phyloP scores from a whole-genome alignment of 2,888 invertebrate genomes.

The Acanthosepion esculentum region DNA sequence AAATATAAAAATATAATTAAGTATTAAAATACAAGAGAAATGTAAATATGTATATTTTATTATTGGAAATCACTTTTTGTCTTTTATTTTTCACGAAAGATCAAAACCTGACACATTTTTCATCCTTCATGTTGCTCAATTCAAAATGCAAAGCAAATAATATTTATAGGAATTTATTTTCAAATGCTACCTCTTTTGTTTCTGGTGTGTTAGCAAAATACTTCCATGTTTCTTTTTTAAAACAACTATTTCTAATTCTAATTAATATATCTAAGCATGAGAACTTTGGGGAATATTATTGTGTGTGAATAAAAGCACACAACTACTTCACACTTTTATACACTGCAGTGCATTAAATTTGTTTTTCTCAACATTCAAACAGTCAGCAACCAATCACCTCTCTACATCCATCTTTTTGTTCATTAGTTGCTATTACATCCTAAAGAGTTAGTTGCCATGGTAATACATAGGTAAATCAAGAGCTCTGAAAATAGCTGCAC shows the following conservation, averaged over 20 bases:
- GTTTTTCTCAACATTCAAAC: not conserved
- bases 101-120: no score
- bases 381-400: not conserved
- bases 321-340: not conserved
- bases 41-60: no score
- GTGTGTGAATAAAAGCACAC: not conserved
- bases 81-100: no score
- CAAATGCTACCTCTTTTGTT: not conserved
- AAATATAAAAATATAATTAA: no score
- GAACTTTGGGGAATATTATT: not conserved
- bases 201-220: not conserved
- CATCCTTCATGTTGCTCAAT: no score
- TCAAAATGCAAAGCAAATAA: no score
- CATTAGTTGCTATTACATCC: not conserved
- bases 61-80: no score
- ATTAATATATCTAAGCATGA: not conserved
- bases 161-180: no score
- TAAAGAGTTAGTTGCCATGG: not conserved
- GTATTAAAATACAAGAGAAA: no score
- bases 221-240: not conserved
- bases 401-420: not conserved
- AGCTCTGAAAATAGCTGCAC: not conserved
- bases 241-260: not conserved
- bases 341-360: not conserved
- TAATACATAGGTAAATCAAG: not conserved